These are phyloP conservation scores for Vipera latastei DNA, from an alignment of 2,797 vertebrate genomes.

Conservation along the genomic window DNA sequence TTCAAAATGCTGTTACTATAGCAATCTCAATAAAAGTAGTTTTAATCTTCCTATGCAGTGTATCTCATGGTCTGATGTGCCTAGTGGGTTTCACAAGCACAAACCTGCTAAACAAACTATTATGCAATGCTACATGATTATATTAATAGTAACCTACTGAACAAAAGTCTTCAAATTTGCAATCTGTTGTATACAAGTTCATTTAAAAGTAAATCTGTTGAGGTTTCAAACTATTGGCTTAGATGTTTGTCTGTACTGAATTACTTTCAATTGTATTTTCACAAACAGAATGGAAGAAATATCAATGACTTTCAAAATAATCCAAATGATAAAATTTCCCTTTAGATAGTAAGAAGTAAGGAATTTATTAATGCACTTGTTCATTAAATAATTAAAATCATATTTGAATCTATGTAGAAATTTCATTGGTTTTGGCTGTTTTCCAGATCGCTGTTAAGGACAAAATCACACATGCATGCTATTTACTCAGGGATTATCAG, in stretches of 20 bases:
- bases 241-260: not conserved
- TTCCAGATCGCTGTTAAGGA: not conserved
- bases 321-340: not conserved
- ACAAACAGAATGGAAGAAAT: not conserved
- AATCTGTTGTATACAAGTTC: not conserved
- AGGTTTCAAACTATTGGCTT: not conserved
- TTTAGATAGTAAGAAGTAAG: not conserved
- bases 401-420: not conserved
- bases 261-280: not conserved
- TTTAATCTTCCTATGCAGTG: not conserved
- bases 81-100: not conserved
- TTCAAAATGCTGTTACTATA: not conserved
- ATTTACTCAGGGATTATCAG: not conserved
- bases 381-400: not conserved
- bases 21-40: not conserved
- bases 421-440: not conserved
- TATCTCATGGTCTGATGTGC: not conserved
- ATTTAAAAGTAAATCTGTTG: not conserved
- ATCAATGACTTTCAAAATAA: not conserved
- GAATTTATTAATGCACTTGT: not conserved
- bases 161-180: not conserved
- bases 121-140: not conserved
- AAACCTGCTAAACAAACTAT: not conserved
- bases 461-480: not conserved
- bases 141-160: not conserved